Conservation (phyloP, 2,797 vertebrate genomes). For the Chromobotia macracanthus region DNA sequence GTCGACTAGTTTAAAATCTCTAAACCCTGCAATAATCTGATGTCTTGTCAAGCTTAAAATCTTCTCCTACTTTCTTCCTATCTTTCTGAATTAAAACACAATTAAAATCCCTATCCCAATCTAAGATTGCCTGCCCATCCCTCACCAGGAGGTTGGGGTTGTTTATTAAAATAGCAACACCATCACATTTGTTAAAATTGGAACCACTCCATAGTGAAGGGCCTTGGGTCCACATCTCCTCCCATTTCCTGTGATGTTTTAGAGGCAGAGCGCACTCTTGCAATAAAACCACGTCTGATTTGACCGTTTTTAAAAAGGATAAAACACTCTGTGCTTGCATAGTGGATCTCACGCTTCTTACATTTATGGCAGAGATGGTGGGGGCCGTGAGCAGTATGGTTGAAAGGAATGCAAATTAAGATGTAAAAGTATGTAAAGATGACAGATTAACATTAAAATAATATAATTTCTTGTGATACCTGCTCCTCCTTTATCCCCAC, state of each 20-base stretch:
- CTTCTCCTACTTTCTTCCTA: background rate
- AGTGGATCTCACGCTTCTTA: conserved; percentile 6
- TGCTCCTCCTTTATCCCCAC: conserved; percentile 4
- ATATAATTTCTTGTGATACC: background rate
- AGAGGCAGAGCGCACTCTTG: conserved; percentile 30
- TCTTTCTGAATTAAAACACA: too few species aligned
- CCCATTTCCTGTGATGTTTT: background rate
- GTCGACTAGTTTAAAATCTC: conserved; percentile 42
- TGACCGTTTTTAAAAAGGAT: background rate
- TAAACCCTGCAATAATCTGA: background rate
- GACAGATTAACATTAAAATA: background rate
- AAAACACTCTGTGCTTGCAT: background rate
- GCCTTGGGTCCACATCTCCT: background rate
- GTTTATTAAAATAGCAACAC: conserved; percentile 55
- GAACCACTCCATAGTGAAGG: conserved; percentile 39
- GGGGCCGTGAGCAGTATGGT: conserved; percentile 32
- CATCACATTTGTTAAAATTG: background rate
- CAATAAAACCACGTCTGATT: conserved; percentile 32
- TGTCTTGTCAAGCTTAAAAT: conserved; percentile 48
- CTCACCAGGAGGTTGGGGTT: background rate
- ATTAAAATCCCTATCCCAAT: conserved; percentile 41
- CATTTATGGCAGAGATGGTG: background rate
- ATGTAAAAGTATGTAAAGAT: background rate
- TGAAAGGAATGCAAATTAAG: background rate
- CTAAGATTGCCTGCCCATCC: conserved; percentile 48